Evolutionary conservation across 2,888 invertebrate genomes (phyloP).

Genomic region (Lepidochrysops patricia): DNA sequence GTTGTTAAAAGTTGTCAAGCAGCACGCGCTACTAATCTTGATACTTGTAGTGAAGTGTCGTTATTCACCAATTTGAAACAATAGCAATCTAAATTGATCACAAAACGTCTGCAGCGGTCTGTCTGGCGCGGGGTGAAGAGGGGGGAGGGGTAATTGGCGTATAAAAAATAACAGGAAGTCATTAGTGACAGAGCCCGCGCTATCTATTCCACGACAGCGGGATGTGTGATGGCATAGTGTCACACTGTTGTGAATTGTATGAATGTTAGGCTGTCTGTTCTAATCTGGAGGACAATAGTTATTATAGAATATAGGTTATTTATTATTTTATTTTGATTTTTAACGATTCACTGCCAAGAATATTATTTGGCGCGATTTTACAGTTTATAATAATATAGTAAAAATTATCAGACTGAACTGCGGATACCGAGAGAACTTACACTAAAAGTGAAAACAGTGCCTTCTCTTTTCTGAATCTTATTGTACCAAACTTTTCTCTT

Average conservation of each 20-base stretch:
- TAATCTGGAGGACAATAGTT: no score
- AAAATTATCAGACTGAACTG: no score
- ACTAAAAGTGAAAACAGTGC: no score
- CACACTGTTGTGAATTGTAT: constrained; percentile 36
- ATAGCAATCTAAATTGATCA: constrained; percentile 10
- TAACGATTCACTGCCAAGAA: no score
- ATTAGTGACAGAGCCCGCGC: constrained; percentile 64
- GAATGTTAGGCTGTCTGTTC: background rate
- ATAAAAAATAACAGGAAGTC: constrained; percentile 71
- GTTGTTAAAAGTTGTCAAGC: no score
- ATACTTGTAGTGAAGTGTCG: background rate
- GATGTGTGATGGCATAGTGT: constrained; percentile 31
- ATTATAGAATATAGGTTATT: no score
- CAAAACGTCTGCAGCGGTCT: background rate
- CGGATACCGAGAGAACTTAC: no score
- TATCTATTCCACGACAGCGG: constrained; percentile 59
- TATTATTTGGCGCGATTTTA: no score
- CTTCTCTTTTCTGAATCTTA: no score
- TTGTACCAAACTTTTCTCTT: no score
- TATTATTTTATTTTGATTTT: no score
- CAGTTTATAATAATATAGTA: no score
- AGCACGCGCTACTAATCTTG: constrained; percentile 1
- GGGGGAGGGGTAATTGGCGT: constrained; percentile 54
- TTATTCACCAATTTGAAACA: constrained; percentile 8
- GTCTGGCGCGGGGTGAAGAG: background rate